These are phyloP conservation scores for Rhagologus leucostigma DNA, from an alignment of 2,113 vertebrate genomes.

Conservation along the genomic window DNA sequence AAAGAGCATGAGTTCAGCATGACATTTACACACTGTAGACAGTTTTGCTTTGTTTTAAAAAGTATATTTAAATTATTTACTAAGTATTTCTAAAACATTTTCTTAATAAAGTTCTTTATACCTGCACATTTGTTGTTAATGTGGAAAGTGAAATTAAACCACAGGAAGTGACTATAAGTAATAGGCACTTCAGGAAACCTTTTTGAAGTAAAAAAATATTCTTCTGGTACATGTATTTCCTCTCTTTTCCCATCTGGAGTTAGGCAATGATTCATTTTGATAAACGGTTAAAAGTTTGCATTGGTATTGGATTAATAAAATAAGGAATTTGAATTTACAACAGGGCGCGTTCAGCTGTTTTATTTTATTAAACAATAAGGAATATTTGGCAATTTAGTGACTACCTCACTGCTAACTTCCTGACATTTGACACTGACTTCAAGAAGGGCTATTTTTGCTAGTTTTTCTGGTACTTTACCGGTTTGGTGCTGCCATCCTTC, in stretches of 20 bases:
- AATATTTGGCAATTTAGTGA: background rate
- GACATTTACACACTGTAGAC: background rate
- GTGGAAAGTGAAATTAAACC: background rate
- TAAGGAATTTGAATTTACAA: background rate
- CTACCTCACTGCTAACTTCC: background rate
- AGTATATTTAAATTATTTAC: background rate
- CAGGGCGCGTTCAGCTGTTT: accelerated
- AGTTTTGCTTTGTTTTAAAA: background rate
- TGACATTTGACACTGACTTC: background rate
- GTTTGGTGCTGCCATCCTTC: background rate
- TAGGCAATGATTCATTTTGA: background rate
- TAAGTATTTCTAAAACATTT: background rate
- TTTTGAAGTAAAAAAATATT: background rate
- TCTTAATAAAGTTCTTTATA: background rate
- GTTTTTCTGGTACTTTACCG: background rate
- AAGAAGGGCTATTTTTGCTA: background rate
- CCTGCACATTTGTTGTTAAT: background rate
- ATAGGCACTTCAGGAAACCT: background rate
- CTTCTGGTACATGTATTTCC: background rate
- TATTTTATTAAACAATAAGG: background rate
- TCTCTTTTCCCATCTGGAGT: background rate
- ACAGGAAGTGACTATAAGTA: background rate
- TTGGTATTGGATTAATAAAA: background rate
- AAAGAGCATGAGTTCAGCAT: background rate
- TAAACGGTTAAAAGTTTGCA: background rate